phyloP scores from a whole-genome alignment of 2,113 vertebrate genomes.

The Anoplopoma fimbria region DNA sequence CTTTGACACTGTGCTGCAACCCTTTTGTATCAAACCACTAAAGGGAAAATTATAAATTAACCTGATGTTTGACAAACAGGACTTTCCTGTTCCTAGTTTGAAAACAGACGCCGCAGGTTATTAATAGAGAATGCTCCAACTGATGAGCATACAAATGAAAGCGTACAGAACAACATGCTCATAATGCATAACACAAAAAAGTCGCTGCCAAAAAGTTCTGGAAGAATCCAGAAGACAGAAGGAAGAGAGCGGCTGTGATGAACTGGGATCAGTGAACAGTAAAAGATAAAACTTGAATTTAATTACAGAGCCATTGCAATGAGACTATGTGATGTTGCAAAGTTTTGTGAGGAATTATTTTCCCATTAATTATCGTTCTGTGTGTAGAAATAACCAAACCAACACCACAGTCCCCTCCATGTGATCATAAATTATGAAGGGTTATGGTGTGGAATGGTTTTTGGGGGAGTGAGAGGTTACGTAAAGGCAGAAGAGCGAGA shows the following conservation, averaged over 20 bases:
- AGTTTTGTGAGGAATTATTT: background rate
- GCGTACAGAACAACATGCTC: conserved; percentile 11
- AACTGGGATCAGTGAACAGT: background rate
- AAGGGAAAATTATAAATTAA: background rate
- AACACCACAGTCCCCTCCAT: conserved; percentile 8
- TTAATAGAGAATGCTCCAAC: background rate
- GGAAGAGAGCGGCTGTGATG: conserved; percentile 30
- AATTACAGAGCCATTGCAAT: background rate
- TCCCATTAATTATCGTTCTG: background rate
- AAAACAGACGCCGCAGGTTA: too few relatives aligned
- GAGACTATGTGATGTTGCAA: background rate
- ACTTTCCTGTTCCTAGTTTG: too few relatives aligned
- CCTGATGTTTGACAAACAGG: too few relatives aligned
- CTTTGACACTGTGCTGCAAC: background rate
- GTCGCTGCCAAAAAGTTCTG: conserved; percentile 43
- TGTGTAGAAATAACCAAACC: background rate
- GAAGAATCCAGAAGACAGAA: conserved; percentile 38
- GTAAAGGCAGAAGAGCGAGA: conserved; percentile 73
- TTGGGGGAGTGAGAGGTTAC: conserved; percentile 58
- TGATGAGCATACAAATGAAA: conserved; percentile 8
- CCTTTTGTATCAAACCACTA: background rate
- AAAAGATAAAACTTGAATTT: background rate
- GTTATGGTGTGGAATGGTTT: conserved; percentile 24
- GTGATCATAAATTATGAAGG: conserved; percentile 27
- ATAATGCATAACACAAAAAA: conserved; percentile 47